Evolutionary conservation across 2,113 vertebrate species (phyloP), one percentile per base, ranked within the genome.

Genomic region (Actenoides lindsayi): DNA sequence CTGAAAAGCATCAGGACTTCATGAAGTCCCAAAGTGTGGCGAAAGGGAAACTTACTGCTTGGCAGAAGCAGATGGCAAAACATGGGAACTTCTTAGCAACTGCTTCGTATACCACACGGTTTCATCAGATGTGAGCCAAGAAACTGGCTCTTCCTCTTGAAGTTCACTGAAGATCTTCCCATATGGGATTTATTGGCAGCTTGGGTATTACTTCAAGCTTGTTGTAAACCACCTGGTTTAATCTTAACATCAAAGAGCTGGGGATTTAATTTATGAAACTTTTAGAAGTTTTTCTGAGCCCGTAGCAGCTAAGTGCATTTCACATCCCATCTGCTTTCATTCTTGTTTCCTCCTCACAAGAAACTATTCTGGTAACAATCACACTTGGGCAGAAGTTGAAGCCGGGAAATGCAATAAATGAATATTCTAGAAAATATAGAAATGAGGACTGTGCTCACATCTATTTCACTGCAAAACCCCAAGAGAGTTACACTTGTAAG

Each of bases 151-250:
- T 16, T 85, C 71, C 65, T 17, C 74, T 41, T 73, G 65, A 93
- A 95, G 77, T 68, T 95, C 83, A 71, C 67, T 69, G 78, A 83
- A 94, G 89, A 94, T 69, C 84, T 89, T 87, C 75, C 91, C 91
- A 89, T 82, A 27, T 3, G 4, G 87, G 84, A 89, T 91, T 91
- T 94, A 91, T 75, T 89, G 83, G 87, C 94, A 95, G 94, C 77
- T 85, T 82, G 53, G 74, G 64, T 83, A 91, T 89, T 91, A 91
- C 81, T 93, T 63, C 35, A 12, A 87, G 81, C 48, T 69, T 69
- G 39, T 85, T 96, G 84, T 79, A 91, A 96, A 93, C 77, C 94
- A 93, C 84, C 91, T 96, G 91, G 53, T 84, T 87, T 87, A 82
- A 91, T 95, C 84, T 93, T 68, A 62, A 87, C 67, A 83, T 95